Conservation (phyloP, 2,797 vertebrate species). For the Acrossocheilus wenchowensis region DNA sequence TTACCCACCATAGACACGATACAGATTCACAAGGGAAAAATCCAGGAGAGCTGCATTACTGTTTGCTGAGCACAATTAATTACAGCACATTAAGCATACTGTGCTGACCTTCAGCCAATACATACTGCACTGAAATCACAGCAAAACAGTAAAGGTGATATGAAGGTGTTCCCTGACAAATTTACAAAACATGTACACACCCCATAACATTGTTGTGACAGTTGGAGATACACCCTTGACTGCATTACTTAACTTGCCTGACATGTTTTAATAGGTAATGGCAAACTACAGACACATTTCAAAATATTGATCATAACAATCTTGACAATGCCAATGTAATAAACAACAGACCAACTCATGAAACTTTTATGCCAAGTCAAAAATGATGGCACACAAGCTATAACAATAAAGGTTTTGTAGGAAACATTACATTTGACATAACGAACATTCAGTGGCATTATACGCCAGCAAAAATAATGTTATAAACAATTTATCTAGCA, state of each 20-base stretch:
- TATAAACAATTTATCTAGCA: neutral
- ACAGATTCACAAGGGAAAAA: neutral
- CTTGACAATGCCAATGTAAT: neutral
- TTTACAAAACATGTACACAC: slow-evolving; percentile 32
- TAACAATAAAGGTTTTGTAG: no score
- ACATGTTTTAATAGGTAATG: neutral
- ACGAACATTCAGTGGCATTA: neutral
- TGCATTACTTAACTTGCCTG: neutral
- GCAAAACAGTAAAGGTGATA: neutral
- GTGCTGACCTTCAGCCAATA: neutral
- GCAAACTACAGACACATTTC: neutral
- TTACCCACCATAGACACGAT: neutral
- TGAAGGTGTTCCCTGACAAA: slow-evolving; percentile 20
- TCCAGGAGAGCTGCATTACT: neutral
- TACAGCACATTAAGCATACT: neutral
- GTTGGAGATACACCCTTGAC: slow-evolving; percentile 15
- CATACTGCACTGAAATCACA: neutral
- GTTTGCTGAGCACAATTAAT: neutral
- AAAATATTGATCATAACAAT: neutral
- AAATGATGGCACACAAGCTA: neutral
- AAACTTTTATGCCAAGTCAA: neutral
- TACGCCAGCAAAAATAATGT: neutral
- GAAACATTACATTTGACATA: neutral
- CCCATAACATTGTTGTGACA: neutral
- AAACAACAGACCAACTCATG: neutral